These are phyloP conservation scores for Hipparchia sbordonii DNA, from an alignment of 2,888 invertebrate genomes.

Conservation along the genomic window DNA sequence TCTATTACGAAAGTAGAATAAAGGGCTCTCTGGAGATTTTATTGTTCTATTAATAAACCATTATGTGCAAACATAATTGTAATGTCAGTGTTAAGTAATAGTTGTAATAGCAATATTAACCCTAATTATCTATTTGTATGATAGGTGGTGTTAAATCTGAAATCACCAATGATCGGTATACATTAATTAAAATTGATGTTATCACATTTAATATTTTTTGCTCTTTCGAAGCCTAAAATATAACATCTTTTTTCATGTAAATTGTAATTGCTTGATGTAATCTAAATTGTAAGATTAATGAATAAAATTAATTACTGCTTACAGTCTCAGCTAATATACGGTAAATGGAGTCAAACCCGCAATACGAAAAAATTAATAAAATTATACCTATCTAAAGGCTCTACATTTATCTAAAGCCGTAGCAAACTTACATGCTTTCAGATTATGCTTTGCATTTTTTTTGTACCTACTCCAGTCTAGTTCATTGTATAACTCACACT, in stretches of 20 bases:
- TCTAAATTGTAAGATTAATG: too few relatives aligned
- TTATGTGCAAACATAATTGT: slow-evolving; percentile 21
- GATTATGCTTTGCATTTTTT: too few relatives aligned
- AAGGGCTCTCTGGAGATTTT: slow-evolving; percentile 8
- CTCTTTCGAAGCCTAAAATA: background rate
- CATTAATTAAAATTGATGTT: too few relatives aligned
- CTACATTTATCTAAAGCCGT: too few relatives aligned
- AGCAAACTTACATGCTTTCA: too few relatives aligned
- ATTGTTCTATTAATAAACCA: slow-evolving; percentile 18
- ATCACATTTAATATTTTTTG: background rate
- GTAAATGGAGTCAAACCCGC: too few relatives aligned
- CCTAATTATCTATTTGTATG: background rate
- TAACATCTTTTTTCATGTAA: background rate
- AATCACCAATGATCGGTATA: too few relatives aligned
- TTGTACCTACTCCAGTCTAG: background rate
- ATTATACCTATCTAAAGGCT: too few relatives aligned
- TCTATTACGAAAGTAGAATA: too few relatives aligned
- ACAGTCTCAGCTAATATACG: too few relatives aligned
- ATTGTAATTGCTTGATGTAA: background rate
- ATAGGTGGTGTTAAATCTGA: background rate
- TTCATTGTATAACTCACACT: slow-evolving; percentile 5
- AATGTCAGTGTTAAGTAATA: background rate
- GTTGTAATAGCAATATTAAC: background rate
- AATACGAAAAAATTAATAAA: too few relatives aligned
- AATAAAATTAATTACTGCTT: too few relatives aligned